Conservation (phyloP, 1,140 invertebrate genomes). For the Ceratosolen solmsi region DNA sequence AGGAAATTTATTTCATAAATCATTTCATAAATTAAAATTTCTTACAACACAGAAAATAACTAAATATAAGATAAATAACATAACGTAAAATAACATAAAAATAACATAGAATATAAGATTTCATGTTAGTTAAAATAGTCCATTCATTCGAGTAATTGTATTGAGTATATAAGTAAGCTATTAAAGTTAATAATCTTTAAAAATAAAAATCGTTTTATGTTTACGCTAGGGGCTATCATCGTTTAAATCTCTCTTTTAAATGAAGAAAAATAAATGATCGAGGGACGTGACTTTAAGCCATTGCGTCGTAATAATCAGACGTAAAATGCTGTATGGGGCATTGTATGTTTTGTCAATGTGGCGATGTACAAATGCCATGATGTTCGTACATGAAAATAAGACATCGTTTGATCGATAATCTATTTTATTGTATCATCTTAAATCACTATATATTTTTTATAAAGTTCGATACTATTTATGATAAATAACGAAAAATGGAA, state of each 20-base stretch:
- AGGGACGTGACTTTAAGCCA: constrained; percentile 12
- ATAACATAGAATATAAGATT: too few relatives aligned
- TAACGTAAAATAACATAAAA: too few relatives aligned
- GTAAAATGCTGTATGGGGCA: not conserved
- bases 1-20: too few relatives aligned
- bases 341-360: constrained; percentile 7
- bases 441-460: too few relatives aligned
- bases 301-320: not conserved
- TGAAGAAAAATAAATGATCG: not conserved
- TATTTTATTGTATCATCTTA: too few relatives aligned
- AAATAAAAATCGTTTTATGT: constrained; percentile 21
- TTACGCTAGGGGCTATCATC: constrained; percentile 6
- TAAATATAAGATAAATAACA: too few relatives aligned
- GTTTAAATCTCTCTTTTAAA: not conserved
- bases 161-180: not conserved
- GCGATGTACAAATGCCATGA: not conserved
- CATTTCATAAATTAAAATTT: too few relatives aligned
- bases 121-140: not conserved
- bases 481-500: too few relatives aligned
- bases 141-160: not conserved
- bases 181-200: not conserved
- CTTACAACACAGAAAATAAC: too few relatives aligned
- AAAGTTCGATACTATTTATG: too few relatives aligned
- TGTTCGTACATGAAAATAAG: constrained; percentile 22
- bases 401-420: not conserved